These are phyloP conservation scores for Hydriomena furcata DNA, from an alignment of 2,888 invertebrate species.

Conservation along the genomic window DNA sequence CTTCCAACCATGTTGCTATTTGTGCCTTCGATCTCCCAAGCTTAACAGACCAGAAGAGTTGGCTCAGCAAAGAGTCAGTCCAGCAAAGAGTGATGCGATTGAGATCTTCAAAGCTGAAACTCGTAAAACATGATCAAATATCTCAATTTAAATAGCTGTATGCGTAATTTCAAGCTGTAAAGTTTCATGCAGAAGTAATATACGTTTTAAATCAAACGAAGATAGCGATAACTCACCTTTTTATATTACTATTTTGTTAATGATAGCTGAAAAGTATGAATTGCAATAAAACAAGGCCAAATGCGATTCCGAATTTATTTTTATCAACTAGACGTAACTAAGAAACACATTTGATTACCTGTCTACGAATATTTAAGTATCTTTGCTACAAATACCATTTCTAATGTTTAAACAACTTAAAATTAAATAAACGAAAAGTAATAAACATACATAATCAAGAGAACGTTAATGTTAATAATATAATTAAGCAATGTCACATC, in stretches of 20 bases:
- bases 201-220: not conserved
- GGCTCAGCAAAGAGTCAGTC: not conserved
- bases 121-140: slow-evolving; percentile 6
- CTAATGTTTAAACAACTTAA: no score
- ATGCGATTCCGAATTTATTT: slow-evolving; percentile 6
- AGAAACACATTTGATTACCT: not conserved
- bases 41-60: not conserved
- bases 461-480: not conserved
- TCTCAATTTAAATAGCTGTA: not conserved
- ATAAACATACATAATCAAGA: not conserved
- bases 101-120: slow-evolving; percentile 19
- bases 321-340: not conserved
- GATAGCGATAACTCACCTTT: slow-evolving; percentile 8
- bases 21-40: not conserved
- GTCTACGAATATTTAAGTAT: not conserved
- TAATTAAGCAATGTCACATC: not conserved
- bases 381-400: not conserved
- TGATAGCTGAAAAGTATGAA: slow-evolving; percentile 9
- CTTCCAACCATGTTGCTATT: not conserved
- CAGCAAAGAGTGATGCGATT: not conserved
- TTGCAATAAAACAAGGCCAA: slow-evolving; percentile 11
- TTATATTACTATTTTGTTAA: not conserved
- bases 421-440: not conserved
- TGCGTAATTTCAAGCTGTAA: not conserved
- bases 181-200: not conserved